phyloP scores from a whole-genome alignment of 2,113 vertebrate genomes.

The Patagioenas fasciata region DNA sequence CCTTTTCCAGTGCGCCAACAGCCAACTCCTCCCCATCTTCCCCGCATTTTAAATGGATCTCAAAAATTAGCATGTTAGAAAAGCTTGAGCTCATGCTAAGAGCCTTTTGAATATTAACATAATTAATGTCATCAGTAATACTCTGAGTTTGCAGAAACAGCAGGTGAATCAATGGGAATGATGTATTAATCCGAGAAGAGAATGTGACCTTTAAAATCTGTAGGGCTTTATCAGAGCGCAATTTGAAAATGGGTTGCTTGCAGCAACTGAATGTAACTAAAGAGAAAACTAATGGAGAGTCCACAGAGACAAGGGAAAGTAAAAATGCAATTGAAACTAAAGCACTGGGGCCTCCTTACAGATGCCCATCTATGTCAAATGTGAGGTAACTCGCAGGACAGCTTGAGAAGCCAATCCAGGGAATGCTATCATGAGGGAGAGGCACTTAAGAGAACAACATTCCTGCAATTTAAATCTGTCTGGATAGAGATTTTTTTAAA shows the following conservation, averaged over 20 bases:
- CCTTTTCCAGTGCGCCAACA: not conserved
- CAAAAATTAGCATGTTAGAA: conserved; percentile 34
- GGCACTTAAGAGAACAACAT: not conserved
- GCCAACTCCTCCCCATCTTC: not conserved
- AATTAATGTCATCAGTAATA: conserved; percentile 60
- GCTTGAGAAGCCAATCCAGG: not conserved
- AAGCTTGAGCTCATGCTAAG: conserved; percentile 46
- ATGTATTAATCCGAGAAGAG: not conserved
- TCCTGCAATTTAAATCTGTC: not conserved
- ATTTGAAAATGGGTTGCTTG: not conserved
- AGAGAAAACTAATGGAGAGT: not conserved
- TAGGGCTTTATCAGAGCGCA: not conserved
- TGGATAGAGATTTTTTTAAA: not conserved
- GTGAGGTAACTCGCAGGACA: not conserved
- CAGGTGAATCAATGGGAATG: conserved; percentile 38
- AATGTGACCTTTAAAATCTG: conserved; percentile 52
- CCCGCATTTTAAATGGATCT: conserved; percentile 4
- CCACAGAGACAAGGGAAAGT: not conserved
- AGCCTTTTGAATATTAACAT: conserved; percentile 42
- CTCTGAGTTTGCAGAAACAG: conserved; percentile 28
- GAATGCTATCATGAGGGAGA: not conserved
- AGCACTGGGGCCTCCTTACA: not conserved
- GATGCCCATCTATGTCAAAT: not conserved
- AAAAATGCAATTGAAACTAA: not conserved
- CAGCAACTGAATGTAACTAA: not conserved